phyloP scores from a whole-genome alignment of 2,797 vertebrate species.

The Carcharodon carcharias region DNA sequence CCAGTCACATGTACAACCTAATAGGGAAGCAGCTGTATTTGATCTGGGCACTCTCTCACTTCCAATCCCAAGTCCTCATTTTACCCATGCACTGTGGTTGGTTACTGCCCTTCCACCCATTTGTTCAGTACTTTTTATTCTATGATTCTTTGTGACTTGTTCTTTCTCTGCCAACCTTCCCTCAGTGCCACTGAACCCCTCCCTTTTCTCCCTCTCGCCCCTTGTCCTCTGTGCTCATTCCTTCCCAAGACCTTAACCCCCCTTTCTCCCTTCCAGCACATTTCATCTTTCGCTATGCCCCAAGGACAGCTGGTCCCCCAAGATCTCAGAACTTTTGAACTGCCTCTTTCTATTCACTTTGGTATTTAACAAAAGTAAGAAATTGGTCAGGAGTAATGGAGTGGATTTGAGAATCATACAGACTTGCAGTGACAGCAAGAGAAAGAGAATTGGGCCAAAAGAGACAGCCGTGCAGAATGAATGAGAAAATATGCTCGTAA shows the following conservation, averaged over 20 bases:
- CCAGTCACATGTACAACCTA: not conserved
- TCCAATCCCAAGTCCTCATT: not conserved
- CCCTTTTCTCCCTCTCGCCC: not conserved
- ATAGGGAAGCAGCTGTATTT: not conserved
- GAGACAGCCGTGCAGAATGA: not conserved
- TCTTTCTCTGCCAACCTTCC: not conserved
- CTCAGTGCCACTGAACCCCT: not conserved
- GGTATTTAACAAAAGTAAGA: not conserved
- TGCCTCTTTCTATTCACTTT: not conserved
- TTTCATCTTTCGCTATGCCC: not conserved
- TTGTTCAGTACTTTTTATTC: not conserved
- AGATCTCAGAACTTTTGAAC: not conserved
- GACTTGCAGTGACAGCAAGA: not conserved
- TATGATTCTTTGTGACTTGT: not conserved
- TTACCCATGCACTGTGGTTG: not conserved
- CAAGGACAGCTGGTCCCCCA: no score
- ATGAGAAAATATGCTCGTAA: not conserved
- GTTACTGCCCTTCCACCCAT: not conserved
- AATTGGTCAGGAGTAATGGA: not conserved
- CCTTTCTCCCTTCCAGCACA: not conserved
- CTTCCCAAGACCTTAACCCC: not conserved
- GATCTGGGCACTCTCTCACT: not conserved
- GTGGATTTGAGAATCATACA: not conserved
- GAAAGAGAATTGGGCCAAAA: not conserved
- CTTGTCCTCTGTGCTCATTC: not conserved